Evolutionary conservation across 2,797 vertebrate genomes (phyloP), one percentile per base, ranked within the genome.

Genomic region (Chloroceryle inda): DNA sequence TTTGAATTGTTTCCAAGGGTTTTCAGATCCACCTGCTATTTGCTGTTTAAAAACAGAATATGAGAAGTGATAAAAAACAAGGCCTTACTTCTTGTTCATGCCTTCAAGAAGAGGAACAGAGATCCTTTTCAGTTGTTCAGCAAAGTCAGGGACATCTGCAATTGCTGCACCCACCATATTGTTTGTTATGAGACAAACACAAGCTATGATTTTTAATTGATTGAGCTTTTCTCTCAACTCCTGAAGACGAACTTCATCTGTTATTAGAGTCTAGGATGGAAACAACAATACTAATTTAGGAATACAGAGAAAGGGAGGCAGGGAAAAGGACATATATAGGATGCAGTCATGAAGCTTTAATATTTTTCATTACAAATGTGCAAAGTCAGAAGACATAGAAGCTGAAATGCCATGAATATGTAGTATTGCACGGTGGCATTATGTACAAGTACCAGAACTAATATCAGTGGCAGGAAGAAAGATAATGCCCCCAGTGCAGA

Each of bases 121-220:
- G 97, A 99, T 99, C 96, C 96, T 99, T 97, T 99, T 99, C 81
- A 99, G 96, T 16, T 98, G 98, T 38, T 98, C 98, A 29, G 98
- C 97, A 89, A 99, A 97, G 44, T 97, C 97, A 13, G 99, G 97
- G 64, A 99, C 94, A 82, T 98, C 98, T 83, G 98, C 98, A 93
- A 98, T 97, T 7, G 98, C 75, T 68, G 98, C 97, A 73, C 99
- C 99, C 35, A 99, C 73, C 71, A 98, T 98, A 95, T 98, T 99
- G 96, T 98, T 98, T 95, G 99, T 98, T 59, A 99, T 99, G 45
- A 99, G 98, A 96, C 98, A 98, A 88, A 99, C 97, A 94, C 98
- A 98, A 29, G 99, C 99, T 49, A 99, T 98, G 9, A 98, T 95
- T 97, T 99, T 98, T 90, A 98, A 96, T 66, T 98, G 98, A 96